phyloP scores from a whole-genome alignment of 2,888 invertebrate species.

The Endomychus coccineus region DNA sequence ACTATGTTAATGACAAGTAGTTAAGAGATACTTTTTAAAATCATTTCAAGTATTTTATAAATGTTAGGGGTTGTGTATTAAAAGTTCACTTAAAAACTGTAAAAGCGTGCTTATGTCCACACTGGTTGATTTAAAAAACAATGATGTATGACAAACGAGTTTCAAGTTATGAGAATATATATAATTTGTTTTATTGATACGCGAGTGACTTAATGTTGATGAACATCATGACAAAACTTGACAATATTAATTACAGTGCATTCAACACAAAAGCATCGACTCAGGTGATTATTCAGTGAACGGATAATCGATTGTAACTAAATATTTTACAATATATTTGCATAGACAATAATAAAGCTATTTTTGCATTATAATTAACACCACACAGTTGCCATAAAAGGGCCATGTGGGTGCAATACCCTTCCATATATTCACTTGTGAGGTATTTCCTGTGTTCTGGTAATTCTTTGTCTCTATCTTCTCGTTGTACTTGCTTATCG shows the following conservation, averaged over 20 bases:
- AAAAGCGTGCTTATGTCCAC: slow-evolving; percentile 36
- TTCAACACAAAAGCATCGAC: slow-evolving; percentile 9
- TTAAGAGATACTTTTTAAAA: slow-evolving; percentile 37
- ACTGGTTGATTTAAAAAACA: slow-evolving; percentile 33
- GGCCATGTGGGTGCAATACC: no score
- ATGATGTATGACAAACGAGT: slow-evolving; percentile 37
- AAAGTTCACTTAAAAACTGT: slow-evolving; percentile 24
- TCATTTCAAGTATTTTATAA: slow-evolving; percentile 39
- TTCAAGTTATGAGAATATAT: slow-evolving; percentile 25
- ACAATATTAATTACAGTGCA: slow-evolving; percentile 14
- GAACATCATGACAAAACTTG: slow-evolving; percentile 8
- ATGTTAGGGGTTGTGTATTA: slow-evolving; percentile 19
- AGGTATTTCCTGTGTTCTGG: no score
- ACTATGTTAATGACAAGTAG: slow-evolving; percentile 43
- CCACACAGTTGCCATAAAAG: no score
- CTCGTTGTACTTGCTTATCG: no score
- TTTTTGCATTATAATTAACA: no score
- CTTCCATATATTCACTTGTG: no score
- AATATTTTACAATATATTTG: no score
- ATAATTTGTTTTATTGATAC: slow-evolving; percentile 19
- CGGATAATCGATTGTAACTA: slow-evolving; percentile 13
- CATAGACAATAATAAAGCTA: no score
- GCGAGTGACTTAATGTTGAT: slow-evolving; percentile 11
- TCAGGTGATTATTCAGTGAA: slow-evolving; percentile 14
- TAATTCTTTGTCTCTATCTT: no score